Percentiles rank a stretch among this genome's conserved stretches.
These are phyloP conservation scores for Schizotus pectinicornis DNA, from an alignment of 2,888 invertebrate species.

Conservation along the genomic window DNA sequence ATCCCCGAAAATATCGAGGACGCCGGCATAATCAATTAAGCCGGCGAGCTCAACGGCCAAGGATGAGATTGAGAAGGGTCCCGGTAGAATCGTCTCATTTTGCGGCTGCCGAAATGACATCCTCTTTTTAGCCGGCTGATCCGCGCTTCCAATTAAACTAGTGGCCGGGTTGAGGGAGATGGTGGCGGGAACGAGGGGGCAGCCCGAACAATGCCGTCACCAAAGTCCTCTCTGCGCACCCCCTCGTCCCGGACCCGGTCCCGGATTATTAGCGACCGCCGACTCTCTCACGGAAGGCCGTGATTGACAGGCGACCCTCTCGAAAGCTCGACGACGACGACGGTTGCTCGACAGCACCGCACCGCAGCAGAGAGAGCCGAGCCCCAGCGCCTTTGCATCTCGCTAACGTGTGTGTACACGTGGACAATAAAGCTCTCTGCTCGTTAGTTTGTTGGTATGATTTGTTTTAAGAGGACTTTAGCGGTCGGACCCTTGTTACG, in stretches of 20 bases:
- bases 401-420: not conserved
- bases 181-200: constrained; percentile 10
- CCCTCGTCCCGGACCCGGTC: constrained; percentile 11
- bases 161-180: constrained; percentile 40
- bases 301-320: constrained; percentile 29
- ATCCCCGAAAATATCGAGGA: not conserved
- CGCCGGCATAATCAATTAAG: constrained; percentile 20
- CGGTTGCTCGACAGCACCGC: constrained; percentile 5
- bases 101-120: constrained; percentile 56
- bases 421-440: not conserved
- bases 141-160: constrained; percentile 58
- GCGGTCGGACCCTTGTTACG: constrained; percentile 2
- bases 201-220: constrained; percentile 43
- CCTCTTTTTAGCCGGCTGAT: constrained; percentile 58
- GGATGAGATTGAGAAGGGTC: constrained; percentile 44
- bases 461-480: constrained; percentile 15
- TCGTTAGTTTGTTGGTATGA: constrained; percentile 5
- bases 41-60: not conserved
- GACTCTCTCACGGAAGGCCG: constrained; percentile 17
- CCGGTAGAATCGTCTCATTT: constrained; percentile 53
- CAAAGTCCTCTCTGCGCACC: constrained; percentile 11
- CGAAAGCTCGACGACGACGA: not conserved
- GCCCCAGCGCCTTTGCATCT: not conserved
- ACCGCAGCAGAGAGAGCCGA: not conserved
- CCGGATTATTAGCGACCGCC: constrained; percentile 35